These are phyloP conservation scores for Aphelinus atriplicis DNA, from an alignment of 1,140 invertebrate genomes.

Conservation along the genomic window DNA sequence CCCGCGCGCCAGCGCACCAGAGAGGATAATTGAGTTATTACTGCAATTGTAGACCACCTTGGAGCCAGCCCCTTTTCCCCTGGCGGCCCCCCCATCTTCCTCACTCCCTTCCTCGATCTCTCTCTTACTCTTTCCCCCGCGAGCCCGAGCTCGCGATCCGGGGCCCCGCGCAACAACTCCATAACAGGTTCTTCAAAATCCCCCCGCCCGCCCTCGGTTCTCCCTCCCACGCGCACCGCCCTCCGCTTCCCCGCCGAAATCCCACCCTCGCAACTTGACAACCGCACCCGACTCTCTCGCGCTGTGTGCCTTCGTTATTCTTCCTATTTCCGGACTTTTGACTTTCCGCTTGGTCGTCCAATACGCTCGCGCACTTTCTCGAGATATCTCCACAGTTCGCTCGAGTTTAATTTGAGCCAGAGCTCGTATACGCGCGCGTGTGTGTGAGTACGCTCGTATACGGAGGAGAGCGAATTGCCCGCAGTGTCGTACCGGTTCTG, in stretches of 20 bases:
- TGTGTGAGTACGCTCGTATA: no score
- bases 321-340: no score
- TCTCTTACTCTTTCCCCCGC: no score
- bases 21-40: conserved; percentile 69
- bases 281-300: conserved; percentile 32
- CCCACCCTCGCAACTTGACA: background rate
- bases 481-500: no score
- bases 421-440: no score
- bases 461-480: no score
- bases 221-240: conserved; percentile 49
- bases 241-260: background rate
- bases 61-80: conserved; percentile 45
- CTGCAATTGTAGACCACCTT: conserved; percentile 69
- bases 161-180: conserved; percentile 55
- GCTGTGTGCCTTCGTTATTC: background rate
- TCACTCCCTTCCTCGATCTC: background rate
- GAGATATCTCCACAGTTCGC: conserved; percentile 38
- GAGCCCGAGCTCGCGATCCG: no score
- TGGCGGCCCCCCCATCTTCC: background rate
- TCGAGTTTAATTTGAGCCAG: conserved; percentile 21
- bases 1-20: conserved; percentile 46
- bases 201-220: conserved; percentile 51
- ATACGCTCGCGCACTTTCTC: conserved; percentile 40
- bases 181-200: conserved; percentile 66
- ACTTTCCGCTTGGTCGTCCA: conserved; percentile 35